Conservation (phyloP, 2,888 invertebrate genomes). For the Cantharis flavilabris region DNA sequence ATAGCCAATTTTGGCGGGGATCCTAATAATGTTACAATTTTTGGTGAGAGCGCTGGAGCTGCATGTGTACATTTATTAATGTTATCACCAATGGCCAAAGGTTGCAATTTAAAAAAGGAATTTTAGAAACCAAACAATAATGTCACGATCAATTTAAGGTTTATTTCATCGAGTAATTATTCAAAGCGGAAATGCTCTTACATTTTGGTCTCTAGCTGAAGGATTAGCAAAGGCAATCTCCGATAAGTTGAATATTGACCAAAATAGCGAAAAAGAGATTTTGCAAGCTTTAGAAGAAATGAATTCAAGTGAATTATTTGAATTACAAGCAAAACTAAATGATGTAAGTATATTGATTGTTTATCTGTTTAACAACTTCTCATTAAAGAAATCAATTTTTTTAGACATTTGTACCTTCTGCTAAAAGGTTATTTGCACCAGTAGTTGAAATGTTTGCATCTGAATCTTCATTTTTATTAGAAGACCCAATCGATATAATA, state of each 20-base stretch:
- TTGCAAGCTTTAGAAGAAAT: conserved; percentile 50
- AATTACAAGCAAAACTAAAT: conserved; percentile 46
- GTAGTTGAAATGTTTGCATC: conserved; percentile 38
- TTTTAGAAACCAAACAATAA: too few relatives aligned
- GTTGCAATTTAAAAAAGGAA: conserved; percentile 19
- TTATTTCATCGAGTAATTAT: conserved; percentile 49
- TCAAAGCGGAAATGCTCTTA: conserved; percentile 48
- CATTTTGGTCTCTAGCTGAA: conserved; percentile 42
- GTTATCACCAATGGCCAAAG: conserved; percentile 57
- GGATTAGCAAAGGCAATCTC: conserved; percentile 49
- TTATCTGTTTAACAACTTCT: too few relatives aligned
- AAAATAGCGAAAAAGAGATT: conserved; percentile 47
- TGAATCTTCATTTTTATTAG: conserved; percentile 44
- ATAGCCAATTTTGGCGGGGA: conserved; percentile 59
- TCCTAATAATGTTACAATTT: conserved; percentile 58
- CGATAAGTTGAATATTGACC: conserved; percentile 49
- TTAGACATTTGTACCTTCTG: background rate
- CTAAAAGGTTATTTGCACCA: conserved; percentile 13
- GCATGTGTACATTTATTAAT: conserved; percentile 57
- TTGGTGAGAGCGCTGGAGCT: conserved; percentile 61
- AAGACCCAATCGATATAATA: conserved; percentile 44
- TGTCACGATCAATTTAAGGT: conserved; percentile 34
- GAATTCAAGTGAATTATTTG: conserved; percentile 48
- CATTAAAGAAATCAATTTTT: background rate
- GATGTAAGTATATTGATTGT: conserved; percentile 36